These are phyloP conservation scores for Oreochromis aureus DNA, from an alignment of 2,113 vertebrate genomes.

Conservation along the genomic window DNA sequence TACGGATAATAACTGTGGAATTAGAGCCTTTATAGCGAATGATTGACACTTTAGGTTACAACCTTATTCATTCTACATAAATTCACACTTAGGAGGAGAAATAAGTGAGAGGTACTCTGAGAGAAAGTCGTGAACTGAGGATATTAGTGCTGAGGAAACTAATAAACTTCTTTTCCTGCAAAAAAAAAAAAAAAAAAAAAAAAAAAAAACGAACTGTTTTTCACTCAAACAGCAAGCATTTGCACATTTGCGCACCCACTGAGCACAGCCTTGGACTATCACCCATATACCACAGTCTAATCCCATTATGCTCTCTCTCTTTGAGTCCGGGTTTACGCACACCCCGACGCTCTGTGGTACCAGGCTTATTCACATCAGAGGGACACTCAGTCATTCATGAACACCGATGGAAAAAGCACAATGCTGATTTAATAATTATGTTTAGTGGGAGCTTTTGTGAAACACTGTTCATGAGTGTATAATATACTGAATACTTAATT, in stretches of 20 bases:
- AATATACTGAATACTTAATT: background rate
- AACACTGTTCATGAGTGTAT: background rate
- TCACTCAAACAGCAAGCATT: background rate
- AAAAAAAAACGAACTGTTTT: background rate
- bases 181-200: background rate
- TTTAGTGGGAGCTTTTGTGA: background rate
- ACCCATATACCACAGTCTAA: constrained; percentile 27
- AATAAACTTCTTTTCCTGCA: background rate
- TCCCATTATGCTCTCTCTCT: constrained; percentile 32
- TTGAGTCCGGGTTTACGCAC: constrained; percentile 10
- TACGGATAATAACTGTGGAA: background rate
- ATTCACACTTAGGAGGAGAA: background rate
- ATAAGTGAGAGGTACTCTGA: background rate
- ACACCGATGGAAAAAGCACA: constrained; percentile 5
- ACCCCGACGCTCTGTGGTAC: background rate
- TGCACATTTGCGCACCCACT: background rate
- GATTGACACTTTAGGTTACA: background rate
- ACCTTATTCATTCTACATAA: background rate
- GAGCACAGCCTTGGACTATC: constrained; percentile 34
- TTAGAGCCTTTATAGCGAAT: background rate
- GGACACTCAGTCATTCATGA: background rate
- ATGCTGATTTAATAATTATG: background rate
- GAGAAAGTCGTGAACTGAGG: background rate
- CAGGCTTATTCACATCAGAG: constrained; percentile 17
- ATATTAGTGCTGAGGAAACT: background rate